Base-by-base conservation (phyloP, 1,140 invertebrate genomes). In the Penaeus japonicus region DNA sequence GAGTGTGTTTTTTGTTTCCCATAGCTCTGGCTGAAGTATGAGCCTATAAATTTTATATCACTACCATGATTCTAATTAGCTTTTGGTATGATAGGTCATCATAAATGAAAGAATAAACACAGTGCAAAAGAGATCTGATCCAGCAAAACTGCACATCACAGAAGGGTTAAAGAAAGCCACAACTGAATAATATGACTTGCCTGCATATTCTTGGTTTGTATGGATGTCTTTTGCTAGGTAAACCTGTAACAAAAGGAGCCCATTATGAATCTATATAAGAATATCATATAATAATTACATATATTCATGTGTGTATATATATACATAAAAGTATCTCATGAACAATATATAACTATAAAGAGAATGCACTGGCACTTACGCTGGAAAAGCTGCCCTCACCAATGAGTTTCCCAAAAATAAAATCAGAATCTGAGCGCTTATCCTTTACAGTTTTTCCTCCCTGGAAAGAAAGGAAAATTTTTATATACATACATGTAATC, bases 301-400 rank as follows among this genome's bases (percentile, higher is more conserved):
- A 27, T 83, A 83, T 4, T 15, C n/a, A 54, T 35, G 4, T 47
- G 39, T 32, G 22, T 70, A 81, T 89, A 70, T 24, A 22, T 54
- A 35, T 24, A 22, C 39, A 27, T 20, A 91, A 18, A 17, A 81
- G 22, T 12, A 35, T 30, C 22, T 10, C 47, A 27, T 47, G 35
- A 53, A 30, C 65, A 20, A 85, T 47, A 35, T 18, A 75, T 82
- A 65, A 84, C 73, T 65, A 27, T 24, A 79, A 57, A 91, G 53
- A 53, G 54, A 47, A 53, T 84, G n/a, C 24, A 87, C n/a, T 81
- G 32, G 10, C 30, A 93, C 93, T 94, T 92, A 96, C 98, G 73
- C 96, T 98, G 90, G 98, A 98, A 93, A 97, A 99, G 92, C 98
- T 98, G 85, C 98, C 98, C 93, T 99, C 97, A 88, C 98, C 98